Conservation (phyloP, 2,797 vertebrate species). For the Aldrovandia affinis region DNA sequence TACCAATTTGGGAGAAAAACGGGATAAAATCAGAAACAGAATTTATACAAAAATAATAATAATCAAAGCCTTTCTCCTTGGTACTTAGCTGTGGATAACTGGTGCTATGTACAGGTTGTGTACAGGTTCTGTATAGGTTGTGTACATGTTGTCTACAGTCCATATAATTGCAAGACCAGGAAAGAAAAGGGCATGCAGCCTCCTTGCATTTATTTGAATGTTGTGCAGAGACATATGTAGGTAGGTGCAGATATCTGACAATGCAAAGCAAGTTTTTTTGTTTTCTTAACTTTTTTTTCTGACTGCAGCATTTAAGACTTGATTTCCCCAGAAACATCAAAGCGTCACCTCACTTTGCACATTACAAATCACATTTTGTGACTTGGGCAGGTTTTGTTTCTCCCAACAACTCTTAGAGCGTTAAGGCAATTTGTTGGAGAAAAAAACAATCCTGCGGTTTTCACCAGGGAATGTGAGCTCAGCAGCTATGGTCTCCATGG, state of each 20-base stretch:
- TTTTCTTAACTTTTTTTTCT: neutral
- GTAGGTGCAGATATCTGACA: neutral
- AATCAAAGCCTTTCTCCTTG: neutral
- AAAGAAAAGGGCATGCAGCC: no score
- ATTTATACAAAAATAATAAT: no score
- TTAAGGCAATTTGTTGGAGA: slow-evolving; percentile 8
- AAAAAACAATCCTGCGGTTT: neutral
- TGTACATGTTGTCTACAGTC: neutral
- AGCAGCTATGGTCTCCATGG: slow-evolving; percentile 21
- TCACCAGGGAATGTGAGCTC: neutral
- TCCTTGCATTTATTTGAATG: no score
- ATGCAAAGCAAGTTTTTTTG: no score
- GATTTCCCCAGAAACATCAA: neutral
- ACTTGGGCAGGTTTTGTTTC: neutral
- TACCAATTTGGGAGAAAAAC: no score
- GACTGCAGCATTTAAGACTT: neutral
- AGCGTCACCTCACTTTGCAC: neutral
- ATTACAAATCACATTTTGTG: neutral
- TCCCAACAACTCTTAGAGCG: neutral
- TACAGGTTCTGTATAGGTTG: neutral
- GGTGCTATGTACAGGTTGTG: neutral
- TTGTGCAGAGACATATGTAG: no score
- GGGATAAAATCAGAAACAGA: no score
- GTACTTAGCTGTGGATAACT: neutral
- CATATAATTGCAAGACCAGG: no score